Evolutionary conservation across 2,888 invertebrate species (phyloP).

Genomic region (Sinotaia quadrata): DNA sequence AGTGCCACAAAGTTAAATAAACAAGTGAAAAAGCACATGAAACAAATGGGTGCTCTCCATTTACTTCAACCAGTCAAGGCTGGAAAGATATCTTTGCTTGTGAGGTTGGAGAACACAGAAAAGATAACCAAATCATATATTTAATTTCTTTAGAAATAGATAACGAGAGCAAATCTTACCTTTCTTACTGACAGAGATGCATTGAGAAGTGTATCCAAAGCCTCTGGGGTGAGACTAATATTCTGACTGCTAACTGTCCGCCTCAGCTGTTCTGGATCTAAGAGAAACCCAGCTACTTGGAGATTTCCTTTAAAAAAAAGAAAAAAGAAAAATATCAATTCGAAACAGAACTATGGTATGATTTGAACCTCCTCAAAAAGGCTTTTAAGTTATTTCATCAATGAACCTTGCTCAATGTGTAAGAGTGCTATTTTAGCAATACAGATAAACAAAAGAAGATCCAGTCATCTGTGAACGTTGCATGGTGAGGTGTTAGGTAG

Average conservation of each 20-base stretch:
- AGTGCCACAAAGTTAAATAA: too few species aligned
- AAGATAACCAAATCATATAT: too few species aligned
- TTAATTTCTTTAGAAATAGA: too few species aligned
- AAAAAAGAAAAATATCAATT: background rate
- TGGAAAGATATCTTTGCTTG: too few species aligned
- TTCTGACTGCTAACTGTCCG: constrained; percentile 48
- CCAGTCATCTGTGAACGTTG: background rate
- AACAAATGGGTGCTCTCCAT: too few species aligned
- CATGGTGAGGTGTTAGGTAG: background rate
- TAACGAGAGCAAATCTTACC: constrained; percentile 6
- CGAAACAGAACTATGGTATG: background rate
- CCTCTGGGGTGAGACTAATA: constrained; percentile 46
- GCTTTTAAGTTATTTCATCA: too few species aligned
- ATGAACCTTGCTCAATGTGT: too few species aligned
- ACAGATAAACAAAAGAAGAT: too few species aligned
- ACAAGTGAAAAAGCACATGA: too few species aligned
- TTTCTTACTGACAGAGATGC: constrained; percentile 39
- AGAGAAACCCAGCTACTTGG: constrained; percentile 48
- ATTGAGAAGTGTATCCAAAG: constrained; percentile 54
- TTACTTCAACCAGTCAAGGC: too few species aligned
- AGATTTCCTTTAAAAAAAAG: constrained; percentile 46
- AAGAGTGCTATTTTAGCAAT: too few species aligned
- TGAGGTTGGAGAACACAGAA: too few species aligned
- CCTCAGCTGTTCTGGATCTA: constrained; percentile 48
- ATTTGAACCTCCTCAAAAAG: background rate